Evolutionary conservation across 2,113 vertebrate species (phyloP).

Genomic region (Chloropsis hardwickii): DNA sequence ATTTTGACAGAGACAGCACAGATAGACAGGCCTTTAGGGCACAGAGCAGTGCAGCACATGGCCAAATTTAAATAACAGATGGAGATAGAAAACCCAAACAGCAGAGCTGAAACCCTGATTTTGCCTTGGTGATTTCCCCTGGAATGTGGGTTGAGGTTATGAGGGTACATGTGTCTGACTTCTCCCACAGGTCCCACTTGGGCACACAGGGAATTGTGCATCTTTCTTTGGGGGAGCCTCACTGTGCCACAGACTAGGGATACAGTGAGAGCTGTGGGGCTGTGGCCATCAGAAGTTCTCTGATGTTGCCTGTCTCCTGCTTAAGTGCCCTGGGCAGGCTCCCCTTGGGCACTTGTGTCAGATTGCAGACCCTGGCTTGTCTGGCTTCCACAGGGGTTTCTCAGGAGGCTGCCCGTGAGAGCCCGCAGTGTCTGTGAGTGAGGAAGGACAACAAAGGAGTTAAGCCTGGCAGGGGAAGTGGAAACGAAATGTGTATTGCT

Average conservation of each 20-base stretch:
- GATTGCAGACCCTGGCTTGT: neutral
- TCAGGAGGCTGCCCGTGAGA: neutral
- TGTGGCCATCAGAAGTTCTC: neutral
- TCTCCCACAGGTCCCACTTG: too few species aligned
- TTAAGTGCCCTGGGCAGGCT: neutral
- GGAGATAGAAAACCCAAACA: neutral
- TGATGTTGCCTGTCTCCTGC: neutral
- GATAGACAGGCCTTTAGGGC: neutral
- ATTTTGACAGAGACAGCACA: neutral
- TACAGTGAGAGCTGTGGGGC: neutral
- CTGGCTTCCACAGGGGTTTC: neutral
- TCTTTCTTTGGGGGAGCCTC: neutral
- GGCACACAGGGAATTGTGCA: rapidly evolving
- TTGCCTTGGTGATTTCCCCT: neutral
- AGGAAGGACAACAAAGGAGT: neutral
- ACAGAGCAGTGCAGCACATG: neutral
- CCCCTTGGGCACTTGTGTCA: rapidly evolving
- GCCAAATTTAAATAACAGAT: neutral
- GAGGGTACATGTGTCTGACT: rapidly evolving
- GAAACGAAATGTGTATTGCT: neutral
- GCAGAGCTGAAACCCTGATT: neutral
- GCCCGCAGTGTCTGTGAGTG: rapidly evolving
- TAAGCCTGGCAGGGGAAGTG: neutral
- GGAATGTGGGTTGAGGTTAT: neutral
- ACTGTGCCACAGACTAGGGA: rapidly evolving